A percentile compares a stretch with the other conserved stretches of the same genome.
Conservation (phyloP, 2,888 invertebrate species). For the Spisula solida region DNA sequence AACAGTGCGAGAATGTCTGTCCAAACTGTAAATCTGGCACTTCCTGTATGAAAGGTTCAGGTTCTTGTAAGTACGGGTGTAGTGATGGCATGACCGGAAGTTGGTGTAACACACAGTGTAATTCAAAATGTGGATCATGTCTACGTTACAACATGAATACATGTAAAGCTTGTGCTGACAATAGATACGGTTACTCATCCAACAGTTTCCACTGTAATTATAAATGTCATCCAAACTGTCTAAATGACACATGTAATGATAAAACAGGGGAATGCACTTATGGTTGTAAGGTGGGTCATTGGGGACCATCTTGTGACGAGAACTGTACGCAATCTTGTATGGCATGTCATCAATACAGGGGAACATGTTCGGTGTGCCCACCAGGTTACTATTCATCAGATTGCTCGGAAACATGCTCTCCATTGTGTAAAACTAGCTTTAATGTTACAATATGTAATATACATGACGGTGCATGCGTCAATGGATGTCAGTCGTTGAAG, state of each 20-base stretch:
- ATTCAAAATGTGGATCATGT: background rate
- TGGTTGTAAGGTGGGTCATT: background rate
- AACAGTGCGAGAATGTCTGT: background rate
- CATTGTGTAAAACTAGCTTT: background rate
- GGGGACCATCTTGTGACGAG: background rate
- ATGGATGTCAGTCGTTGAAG: background rate
- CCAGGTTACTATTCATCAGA: background rate
- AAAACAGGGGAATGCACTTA: background rate
- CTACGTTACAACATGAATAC: background rate
- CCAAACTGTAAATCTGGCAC: background rate
- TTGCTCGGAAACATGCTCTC: background rate
- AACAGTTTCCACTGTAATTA: background rate
- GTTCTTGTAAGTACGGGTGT: background rate
- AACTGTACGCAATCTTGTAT: background rate
- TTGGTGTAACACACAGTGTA: background rate
- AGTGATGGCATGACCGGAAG: background rate
- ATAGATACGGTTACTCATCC: background rate
- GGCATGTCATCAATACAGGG: background rate
- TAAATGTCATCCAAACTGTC: background rate
- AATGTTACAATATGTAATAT: background rate
- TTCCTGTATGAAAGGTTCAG: background rate
- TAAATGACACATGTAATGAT: background rate
- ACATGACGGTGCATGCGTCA: background rate
- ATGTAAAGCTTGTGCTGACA: background rate
- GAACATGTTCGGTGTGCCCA: background rate